A percentile compares a stretch with the other conserved stretches of the same genome.
These are phyloP conservation scores for Aurelia aurita complex sp. Pacific DNA, from an alignment of 30 jellyfish, hydroid and myxozoan genomes.

Conservation along the genomic window DNA sequence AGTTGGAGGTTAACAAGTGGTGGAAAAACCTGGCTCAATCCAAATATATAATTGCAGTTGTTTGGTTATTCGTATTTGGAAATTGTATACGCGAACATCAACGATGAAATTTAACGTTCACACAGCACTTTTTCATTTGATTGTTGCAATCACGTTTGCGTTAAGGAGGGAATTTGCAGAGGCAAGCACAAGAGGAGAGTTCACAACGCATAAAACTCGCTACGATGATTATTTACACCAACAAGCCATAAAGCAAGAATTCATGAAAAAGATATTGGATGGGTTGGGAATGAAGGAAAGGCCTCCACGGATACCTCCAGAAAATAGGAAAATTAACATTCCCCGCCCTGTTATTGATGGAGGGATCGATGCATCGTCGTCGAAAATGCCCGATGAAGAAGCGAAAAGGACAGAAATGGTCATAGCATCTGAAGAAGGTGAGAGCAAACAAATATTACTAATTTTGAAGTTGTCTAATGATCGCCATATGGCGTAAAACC, in stretches of 20 bases:
- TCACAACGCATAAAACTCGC: background rate
- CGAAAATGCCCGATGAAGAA: slow-evolving; percentile 12
- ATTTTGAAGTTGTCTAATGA: background rate
- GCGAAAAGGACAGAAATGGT: slow-evolving; percentile 20
- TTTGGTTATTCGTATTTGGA: too few relatives aligned
- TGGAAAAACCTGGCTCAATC: too few relatives aligned
- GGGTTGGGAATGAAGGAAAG: slow-evolving; percentile 55
- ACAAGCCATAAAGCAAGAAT: slow-evolving; percentile 16
- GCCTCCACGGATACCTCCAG: slow-evolving; percentile 63
- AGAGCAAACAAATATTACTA: background rate
- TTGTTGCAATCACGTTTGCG: background rate
- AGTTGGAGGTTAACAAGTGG: too few relatives aligned
- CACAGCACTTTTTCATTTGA: background rate
- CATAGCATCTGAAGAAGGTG: slow-evolving; percentile 56
- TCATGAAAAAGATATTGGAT: slow-evolving; percentile 41
- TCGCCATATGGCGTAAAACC: too few relatives aligned
- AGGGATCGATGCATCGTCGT: slow-evolving; percentile 3
- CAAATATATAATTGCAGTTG: too few relatives aligned
- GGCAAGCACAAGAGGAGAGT: background rate
- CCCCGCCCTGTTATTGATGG: slow-evolving; percentile 68
- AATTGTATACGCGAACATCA: too few relatives aligned
- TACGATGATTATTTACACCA: slow-evolving; percentile 27
- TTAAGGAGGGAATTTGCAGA: background rate
- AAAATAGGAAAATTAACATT: slow-evolving; percentile 37
- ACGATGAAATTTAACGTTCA: too few relatives aligned